These are phyloP conservation scores for Albula goreensis DNA, from an alignment of 2,113 vertebrate species.

Conservation along the genomic window DNA sequence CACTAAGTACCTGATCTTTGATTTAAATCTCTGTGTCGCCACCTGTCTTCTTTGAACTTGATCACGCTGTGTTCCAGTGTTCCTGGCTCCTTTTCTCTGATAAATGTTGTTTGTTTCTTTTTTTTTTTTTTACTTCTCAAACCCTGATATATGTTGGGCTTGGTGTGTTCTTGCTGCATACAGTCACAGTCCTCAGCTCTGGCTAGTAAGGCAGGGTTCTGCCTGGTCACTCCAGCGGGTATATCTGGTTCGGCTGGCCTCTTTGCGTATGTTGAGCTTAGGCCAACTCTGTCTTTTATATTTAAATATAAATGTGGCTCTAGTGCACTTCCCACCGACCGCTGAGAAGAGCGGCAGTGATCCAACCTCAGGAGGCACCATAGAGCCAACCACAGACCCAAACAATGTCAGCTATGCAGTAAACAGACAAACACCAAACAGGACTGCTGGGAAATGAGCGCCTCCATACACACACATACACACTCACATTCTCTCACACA, in stretches of 20 bases:
- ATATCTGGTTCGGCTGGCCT: neutral
- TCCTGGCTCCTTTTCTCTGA: too few species aligned
- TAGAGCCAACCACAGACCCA: neutral
- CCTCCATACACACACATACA: neutral
- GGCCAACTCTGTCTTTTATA: neutral
- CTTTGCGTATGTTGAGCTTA: neutral
- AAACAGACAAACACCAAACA: slow-evolving; percentile 15
- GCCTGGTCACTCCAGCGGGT: too few species aligned
- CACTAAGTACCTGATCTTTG: neutral
- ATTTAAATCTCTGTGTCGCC: neutral
- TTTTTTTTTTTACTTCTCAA: too few species aligned
- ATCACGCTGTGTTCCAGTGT: too few species aligned
- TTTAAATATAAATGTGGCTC: neutral
- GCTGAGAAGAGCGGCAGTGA: neutral
- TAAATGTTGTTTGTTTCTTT: too few species aligned
- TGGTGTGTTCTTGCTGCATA: too few species aligned
- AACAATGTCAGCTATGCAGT: slow-evolving; percentile 33
- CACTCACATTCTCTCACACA: slow-evolving; percentile 5
- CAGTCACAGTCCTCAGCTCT: too few species aligned
- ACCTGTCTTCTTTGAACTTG: neutral
- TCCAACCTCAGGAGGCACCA: neutral
- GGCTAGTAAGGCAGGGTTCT: too few species aligned
- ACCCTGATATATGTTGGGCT: too few species aligned
- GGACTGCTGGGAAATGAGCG: neutral
- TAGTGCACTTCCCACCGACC: neutral